Base-by-base conservation (phyloP, 2,113 vertebrate species). In the Lipotes vexillifer region DNA sequence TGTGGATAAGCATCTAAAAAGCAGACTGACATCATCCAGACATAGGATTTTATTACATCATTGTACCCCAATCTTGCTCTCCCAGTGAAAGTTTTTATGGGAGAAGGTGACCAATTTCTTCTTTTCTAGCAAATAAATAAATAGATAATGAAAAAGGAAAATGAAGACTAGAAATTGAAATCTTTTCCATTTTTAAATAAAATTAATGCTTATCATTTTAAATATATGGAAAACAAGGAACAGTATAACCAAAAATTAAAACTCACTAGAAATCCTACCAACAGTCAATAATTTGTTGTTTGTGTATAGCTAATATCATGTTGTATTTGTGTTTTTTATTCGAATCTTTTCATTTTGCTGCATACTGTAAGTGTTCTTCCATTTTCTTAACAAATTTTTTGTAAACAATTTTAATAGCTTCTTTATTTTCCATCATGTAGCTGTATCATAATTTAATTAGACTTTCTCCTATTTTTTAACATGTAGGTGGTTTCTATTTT, bases 71-170 rank as follows among this genome's bases (percentile, higher is more conserved):
- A 59, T 69, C 63, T 85, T 52, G n/a, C 36, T 44, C 3, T 75
- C 80, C 21, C 61, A 88, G 20, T 29, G 55, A 57, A 75, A 11
- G 9, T 13, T 57, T 80, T 85, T 18, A 78, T 49, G 49, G 49
- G 3, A 68, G 18, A 81, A 69, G 11, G 18, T 29, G 31, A 29
- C 33, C 13, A 20, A 74, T 80, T 71, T 72, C 25, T 68, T 94
- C 9, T 66, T 65, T 55, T 31, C 15, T 61, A 77, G 52, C 12
- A 71, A 86, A 71, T 65, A 63, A 72, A 63, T 8, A 86, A 31
- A 69, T 52, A 41, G 7, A 59, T 71, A 41, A 59, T 27, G 41
- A 97, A 96, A 97, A 85, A 25, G 74, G 44, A 95, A 97, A 98
- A 88, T 88, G 49, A 94, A 98, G 33, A 72, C 1, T 31, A 86